A percentile compares a stretch with the other conserved stretches of the same genome.
These are phyloP conservation scores for Tapirus indicus DNA, from an alignment of 2,797 vertebrate species.

Conservation along the genomic window DNA sequence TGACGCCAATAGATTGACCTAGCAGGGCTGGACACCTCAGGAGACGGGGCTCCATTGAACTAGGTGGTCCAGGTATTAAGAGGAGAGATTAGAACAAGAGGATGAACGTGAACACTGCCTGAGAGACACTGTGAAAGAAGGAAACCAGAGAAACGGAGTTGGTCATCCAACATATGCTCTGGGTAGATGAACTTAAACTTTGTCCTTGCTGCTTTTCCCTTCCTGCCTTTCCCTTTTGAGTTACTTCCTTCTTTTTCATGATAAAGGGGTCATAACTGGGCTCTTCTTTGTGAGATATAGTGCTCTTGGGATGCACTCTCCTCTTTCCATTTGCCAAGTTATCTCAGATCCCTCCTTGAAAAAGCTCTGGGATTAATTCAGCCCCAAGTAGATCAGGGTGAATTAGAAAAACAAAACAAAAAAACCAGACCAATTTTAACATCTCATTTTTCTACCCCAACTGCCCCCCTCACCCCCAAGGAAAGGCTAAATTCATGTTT, in stretches of 20 bases:
- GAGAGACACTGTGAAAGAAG: not conserved
- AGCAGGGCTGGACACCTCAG: not conserved
- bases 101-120: not conserved
- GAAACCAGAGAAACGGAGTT: not conserved
- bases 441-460: not conserved
- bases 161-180: not conserved
- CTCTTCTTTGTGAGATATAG: not conserved
- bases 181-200: not conserved
- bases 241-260: not conserved
- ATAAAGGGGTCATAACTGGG: not conserved
- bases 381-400: not conserved
- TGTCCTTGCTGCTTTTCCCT: not conserved
- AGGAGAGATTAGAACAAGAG: not conserved
- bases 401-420: not conserved
- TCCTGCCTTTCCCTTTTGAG: not conserved
- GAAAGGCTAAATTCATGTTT: not conserved
- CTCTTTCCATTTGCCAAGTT: not conserved
- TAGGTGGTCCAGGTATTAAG: not conserved
- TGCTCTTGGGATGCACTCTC: not conserved
- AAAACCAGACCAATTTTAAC: not conserved
- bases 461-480: not conserved
- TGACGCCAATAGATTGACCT: not conserved
- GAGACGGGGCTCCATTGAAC: not conserved
- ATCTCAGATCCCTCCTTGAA: not conserved
- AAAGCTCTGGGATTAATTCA: not conserved